Evolutionary conservation across 1,140 invertebrate species (phyloP).

Genomic region (Microplitis mediator): DNA sequence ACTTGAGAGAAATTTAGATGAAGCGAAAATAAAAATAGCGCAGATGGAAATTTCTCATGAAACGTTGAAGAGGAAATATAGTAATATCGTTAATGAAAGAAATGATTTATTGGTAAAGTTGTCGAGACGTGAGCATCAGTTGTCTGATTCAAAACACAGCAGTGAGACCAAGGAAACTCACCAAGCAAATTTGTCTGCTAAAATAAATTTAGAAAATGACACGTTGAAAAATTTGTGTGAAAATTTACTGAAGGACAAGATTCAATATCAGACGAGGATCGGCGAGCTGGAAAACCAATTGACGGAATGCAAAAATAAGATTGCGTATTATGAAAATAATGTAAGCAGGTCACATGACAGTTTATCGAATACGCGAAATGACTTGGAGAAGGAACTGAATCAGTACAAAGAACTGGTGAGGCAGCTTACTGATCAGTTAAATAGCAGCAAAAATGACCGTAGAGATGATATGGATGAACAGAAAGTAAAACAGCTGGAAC

Average conservation of each 20-base stretch:
- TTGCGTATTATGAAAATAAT: constrained; percentile 38
- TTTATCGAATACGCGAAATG: constrained; percentile 30
- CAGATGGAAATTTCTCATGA: constrained; percentile 53
- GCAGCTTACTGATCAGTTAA: constrained; percentile 36
- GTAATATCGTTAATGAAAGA: constrained; percentile 41
- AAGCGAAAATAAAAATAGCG: constrained; percentile 50
- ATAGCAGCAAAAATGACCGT: constrained; percentile 34
- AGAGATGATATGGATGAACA: constrained; percentile 39
- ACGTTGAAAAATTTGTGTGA: constrained; percentile 43
- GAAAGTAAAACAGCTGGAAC: constrained; percentile 47
- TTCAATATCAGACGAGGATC: constrained; percentile 44
- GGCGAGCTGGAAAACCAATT: constrained; percentile 46
- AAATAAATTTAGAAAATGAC: constrained; percentile 42
- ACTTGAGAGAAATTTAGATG: constrained; percentile 46
- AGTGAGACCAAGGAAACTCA: constrained; percentile 35
- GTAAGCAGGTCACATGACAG: constrained; percentile 27
- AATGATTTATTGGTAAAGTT: constrained; percentile 39
- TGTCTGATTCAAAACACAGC: constrained; percentile 37
- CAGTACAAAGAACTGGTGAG: constrained; percentile 42
- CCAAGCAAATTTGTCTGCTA: constrained; percentile 34
- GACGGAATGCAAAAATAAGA: constrained; percentile 38
- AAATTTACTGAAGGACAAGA: constrained; percentile 41
- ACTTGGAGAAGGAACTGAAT: constrained; percentile 45
- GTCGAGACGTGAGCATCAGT: constrained; percentile 36
- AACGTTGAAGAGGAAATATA: constrained; percentile 50